A percentile compares a stretch with the other conserved stretches of the same genome.
phyloP scores from a whole-genome alignment of 2,888 invertebrate species.

The Dasypogon diadema region DNA sequence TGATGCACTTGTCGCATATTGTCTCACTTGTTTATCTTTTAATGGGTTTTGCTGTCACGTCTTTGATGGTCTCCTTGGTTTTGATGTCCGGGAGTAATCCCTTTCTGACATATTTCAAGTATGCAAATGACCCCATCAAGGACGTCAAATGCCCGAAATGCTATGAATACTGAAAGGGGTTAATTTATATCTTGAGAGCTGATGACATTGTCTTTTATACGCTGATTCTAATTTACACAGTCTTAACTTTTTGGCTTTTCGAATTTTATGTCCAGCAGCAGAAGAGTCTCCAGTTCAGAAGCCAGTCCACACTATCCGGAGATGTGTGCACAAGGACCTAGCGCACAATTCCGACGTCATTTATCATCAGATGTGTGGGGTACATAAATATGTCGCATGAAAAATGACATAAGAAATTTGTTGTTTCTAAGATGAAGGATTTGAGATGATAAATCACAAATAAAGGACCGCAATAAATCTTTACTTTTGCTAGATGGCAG shows the following conservation, averaged over 20 bases:
- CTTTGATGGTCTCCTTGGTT: slow-evolving; percentile 13
- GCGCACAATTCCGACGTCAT: slow-evolving; percentile 38
- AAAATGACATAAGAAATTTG: slow-evolving; percentile 57
- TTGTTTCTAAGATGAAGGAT: slow-evolving; percentile 57
- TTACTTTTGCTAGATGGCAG: slow-evolving; percentile 39
- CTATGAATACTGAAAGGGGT: slow-evolving; percentile 37
- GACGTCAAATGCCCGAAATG: slow-evolving; percentile 10
- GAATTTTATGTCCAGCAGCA: slow-evolving; percentile 5
- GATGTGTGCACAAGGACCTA: slow-evolving; percentile 22
- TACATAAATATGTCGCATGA: slow-evolving; percentile 56
- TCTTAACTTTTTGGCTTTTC: slow-evolving; percentile 14
- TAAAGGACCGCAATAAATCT: slow-evolving; percentile 57
- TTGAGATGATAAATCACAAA: slow-evolving; percentile 57
- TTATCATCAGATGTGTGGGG: slow-evolving; percentile 56
- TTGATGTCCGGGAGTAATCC: slow-evolving; percentile 39
- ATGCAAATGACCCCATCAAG: slow-evolving; percentile 52
- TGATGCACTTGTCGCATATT: slow-evolving; percentile 38
- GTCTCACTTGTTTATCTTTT: slow-evolving; percentile 54
- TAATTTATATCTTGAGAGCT: slow-evolving; percentile 44
- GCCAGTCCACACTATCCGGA: slow-evolving; percentile 11
- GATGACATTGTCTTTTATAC: slow-evolving; percentile 48
- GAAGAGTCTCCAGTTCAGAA: background rate
- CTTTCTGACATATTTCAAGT: slow-evolving; percentile 51
- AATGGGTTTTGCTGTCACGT: slow-evolving; percentile 54
- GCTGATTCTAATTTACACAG: slow-evolving; percentile 30